A percentile compares a stretch with the other conserved stretches of the same genome.
Conservation (phyloP, 2,797 vertebrate genomes). For the Diglossa cyanea region DNA sequence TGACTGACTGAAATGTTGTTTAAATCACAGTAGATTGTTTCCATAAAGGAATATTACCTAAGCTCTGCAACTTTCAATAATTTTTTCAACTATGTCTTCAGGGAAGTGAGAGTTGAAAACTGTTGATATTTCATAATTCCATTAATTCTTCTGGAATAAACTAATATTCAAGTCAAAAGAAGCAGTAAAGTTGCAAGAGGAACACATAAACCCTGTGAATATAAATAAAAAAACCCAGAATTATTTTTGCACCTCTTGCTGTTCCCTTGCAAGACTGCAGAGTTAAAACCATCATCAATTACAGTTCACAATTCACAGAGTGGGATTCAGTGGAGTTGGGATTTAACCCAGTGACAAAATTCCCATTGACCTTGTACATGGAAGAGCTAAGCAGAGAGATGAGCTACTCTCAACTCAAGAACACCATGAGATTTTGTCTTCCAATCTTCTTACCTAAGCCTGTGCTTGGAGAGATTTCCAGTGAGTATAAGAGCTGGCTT, state of each 20-base stretch:
- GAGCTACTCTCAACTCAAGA: neutral
- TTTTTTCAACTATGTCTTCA: neutral
- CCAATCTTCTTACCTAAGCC: neutral
- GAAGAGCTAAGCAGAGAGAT: neutral
- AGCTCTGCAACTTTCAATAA: neutral
- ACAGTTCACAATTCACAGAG: neutral
- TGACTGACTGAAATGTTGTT: neutral
- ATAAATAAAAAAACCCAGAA: accelerated
- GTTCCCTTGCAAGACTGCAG: neutral
- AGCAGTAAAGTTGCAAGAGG: neutral
- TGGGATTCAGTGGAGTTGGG: neutral
- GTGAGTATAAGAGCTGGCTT: neutral
- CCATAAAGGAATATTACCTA: neutral
- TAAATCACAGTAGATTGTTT: neutral
- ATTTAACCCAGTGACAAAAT: neutral
- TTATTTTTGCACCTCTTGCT: neutral
- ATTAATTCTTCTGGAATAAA: neutral
- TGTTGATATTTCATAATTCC: neutral
- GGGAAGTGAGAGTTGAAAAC: neutral
- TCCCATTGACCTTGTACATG: neutral
- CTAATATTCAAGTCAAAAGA: neutral
- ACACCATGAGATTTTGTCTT: neutral
- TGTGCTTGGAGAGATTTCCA: neutral
- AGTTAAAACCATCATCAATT: neutral
- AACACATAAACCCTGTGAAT: neutral